Percentiles rank a stretch among this genome's conserved stretches.
These are phyloP conservation scores for Cyanoderma ruficeps DNA, from an alignment of 2,113 vertebrate genomes.

Conservation along the genomic window DNA sequence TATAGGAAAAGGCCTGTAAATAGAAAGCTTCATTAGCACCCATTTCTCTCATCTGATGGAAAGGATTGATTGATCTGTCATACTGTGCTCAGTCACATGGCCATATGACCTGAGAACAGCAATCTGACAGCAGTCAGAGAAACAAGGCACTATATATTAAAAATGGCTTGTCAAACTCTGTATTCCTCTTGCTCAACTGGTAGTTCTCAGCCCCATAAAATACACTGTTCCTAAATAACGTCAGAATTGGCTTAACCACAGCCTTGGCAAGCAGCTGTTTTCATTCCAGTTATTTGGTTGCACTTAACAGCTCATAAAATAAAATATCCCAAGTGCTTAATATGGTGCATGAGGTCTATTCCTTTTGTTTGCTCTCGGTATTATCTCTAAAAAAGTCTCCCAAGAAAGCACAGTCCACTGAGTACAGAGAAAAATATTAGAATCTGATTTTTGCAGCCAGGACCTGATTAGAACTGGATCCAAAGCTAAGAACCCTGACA, in stretches of 20 bases:
- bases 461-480: neutral
- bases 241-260: neutral
- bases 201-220: neutral
- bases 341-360: neutral
- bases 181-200: neutral
- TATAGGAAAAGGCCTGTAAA: neutral
- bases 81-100: neutral
- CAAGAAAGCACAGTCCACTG: neutral
- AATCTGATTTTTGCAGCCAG: neutral
- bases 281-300: neutral
- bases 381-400: neutral
- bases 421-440: neutral
- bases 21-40: neutral
- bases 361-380: neutral
- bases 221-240: neutral
- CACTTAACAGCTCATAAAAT: conserved; percentile 4
- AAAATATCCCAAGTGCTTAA: neutral
- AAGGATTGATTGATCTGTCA: neutral
- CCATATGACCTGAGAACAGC: neutral
- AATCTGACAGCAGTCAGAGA: neutral
- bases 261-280: neutral
- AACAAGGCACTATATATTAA: neutral
- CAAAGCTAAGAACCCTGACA: neutral
- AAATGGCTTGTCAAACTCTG: neutral
- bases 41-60: neutral